Base-by-base conservation (phyloP, 2,888 invertebrate genomes). In the Choristoneura rosaceana region DNA sequence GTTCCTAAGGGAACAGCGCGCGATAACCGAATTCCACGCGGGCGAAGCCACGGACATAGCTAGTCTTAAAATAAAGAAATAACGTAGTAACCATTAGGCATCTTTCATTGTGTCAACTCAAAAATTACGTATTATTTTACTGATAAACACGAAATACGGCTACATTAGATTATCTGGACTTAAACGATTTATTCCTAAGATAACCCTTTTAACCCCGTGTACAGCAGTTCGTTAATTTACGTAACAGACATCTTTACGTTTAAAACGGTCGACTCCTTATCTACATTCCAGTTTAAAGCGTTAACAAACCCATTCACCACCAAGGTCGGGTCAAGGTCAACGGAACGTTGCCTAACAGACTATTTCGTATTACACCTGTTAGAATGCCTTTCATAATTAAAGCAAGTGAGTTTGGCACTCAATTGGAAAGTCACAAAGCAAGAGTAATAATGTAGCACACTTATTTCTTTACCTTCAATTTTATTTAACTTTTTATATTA, bases 271-370 rank as follows among this genome's bases (percentile, higher is more conserved):
- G n/a, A 17, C 60, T 66, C 17, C 52, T 66, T 71, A 66, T 66
- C 71, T 61, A 62, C 61, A 52, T 25, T 59, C 38, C 25, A 43
- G 65, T 71, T 52, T 43, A 10, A 62, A 60, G 52, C 52, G 71
- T 52, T 43, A 71, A 71, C 71, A 71, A 55, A 71, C 71, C 43
- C 61, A 66, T 66, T 66, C 17, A 61, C 52, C 38, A 2, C 10
- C 52, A 38, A 52, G 65, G 71, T 55, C 61, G 59, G 71, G 70
- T 70, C 65, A 71, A 55, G 70, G 70, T 71, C 2, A 10, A 25
- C 62, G 61, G 38, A 62, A 47, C 8, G 59, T n/a, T 14, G 25
- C 12, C 25, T n/a, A 62, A 9, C 45, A 45, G 1, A n/a, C 38
- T 62, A 17, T 45, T 62, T 33, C 45, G 45, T 62, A 33, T 33